Percentiles rank a stretch among this genome's conserved stretches.
phyloP scores from a whole-genome alignment of 2,113 vertebrate genomes.

The Saguinus imperator region DNA sequence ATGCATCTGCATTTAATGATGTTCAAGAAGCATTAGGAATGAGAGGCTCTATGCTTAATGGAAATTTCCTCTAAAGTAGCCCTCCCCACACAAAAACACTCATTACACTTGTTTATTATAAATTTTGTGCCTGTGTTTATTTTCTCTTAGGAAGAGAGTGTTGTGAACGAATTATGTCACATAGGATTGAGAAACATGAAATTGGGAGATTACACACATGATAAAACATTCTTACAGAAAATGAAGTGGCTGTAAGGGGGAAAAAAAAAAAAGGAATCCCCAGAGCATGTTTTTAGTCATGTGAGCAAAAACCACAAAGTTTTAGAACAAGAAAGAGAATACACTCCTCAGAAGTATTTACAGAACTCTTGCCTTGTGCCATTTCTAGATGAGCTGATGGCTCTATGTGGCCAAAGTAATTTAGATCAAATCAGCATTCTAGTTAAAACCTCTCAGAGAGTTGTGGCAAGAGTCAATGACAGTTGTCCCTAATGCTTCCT shows the following conservation, averaged over 20 bases:
- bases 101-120: constrained; percentile 35
- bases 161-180: neutral
- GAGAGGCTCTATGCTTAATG: constrained; percentile 13
- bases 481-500: neutral
- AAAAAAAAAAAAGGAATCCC: neutral
- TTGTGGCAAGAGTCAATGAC: neutral
- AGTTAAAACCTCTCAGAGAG: neutral
- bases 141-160: neutral
- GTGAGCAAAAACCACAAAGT: neutral
- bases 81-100: neutral
- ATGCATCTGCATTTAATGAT: neutral
- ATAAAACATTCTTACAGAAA: neutral
- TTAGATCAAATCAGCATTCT: neutral
- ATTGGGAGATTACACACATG: neutral
- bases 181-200: neutral
- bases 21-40: constrained; percentile 22
- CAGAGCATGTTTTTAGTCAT: neutral
- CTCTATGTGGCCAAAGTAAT: neutral
- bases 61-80: neutral
- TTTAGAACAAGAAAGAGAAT: neutral
- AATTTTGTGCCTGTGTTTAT: constrained; percentile 41
- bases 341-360: neutral
- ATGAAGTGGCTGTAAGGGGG: constrained; percentile 15
- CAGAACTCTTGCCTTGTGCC: neutral
- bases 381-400: neutral